Percentiles rank a stretch among this genome's conserved stretches.
phyloP scores from a whole-genome alignment of 1,140 invertebrate genomes.

The Cyrtorhinus lividipennis region DNA sequence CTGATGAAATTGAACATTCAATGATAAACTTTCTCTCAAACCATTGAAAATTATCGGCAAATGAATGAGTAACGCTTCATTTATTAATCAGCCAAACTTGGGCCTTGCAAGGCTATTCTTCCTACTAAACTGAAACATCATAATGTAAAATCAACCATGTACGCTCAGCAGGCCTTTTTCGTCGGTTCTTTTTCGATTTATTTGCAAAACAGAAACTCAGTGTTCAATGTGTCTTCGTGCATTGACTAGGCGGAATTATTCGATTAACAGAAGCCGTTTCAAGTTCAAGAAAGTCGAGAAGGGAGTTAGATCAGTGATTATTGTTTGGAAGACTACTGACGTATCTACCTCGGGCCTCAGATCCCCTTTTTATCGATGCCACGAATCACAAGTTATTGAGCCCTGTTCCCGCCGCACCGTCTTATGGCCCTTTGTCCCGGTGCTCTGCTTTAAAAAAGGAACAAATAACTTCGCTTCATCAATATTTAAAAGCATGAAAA shows the following conservation, averaged over 20 bases:
- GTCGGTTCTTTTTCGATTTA: no score
- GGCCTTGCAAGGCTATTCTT: no score
- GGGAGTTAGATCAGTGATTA: background rate
- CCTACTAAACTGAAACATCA: no score
- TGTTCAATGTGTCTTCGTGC: no score
- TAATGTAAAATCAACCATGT: no score
- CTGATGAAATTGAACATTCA: no score
- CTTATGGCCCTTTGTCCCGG: background rate
- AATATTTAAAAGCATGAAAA: background rate
- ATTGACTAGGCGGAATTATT: background rate
- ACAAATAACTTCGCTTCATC: background rate
- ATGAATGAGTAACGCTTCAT: no score
- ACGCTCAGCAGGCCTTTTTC: no score
- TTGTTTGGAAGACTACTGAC: background rate
- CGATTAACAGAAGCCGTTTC: background rate
- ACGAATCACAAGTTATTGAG: background rate
- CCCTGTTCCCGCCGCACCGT: background rate
- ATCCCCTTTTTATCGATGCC: background rate
- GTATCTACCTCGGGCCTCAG: background rate
- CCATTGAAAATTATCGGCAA: no score
- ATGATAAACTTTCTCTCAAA: no score
- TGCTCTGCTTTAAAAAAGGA: background rate
- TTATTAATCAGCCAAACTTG: no score
- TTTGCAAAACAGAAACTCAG: no score
- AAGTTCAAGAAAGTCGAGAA: background rate